These are phyloP conservation scores for Lacanobia wlatinum DNA, from an alignment of 2,888 invertebrate genomes.

Conservation along the genomic window DNA sequence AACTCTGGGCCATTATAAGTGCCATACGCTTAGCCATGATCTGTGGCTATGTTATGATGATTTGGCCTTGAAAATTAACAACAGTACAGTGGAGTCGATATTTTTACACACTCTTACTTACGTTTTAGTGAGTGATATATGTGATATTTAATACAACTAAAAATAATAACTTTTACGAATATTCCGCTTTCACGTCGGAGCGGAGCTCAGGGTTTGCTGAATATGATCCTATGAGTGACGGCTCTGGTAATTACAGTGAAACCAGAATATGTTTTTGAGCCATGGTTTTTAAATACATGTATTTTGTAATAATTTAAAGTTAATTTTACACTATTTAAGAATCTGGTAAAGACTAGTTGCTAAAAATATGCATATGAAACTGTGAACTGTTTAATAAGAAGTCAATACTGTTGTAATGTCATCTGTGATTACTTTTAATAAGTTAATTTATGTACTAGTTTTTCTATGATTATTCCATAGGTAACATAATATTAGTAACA, in stretches of 20 bases:
- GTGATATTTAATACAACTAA: slow-evolving; percentile 39
- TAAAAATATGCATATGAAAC: slow-evolving; percentile 37
- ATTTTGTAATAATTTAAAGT: slow-evolving; percentile 43
- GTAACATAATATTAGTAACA: slow-evolving; percentile 37
- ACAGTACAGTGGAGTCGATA: slow-evolving; percentile 44
- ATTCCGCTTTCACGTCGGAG: slow-evolving; percentile 42
- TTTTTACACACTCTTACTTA: slow-evolving; percentile 41
- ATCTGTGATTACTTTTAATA: slow-evolving; percentile 39
- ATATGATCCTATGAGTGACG: slow-evolving; percentile 41
- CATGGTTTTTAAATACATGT: slow-evolving; percentile 43
- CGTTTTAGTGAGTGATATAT: slow-evolving; percentile 42
- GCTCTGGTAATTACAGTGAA: slow-evolving; percentile 43
- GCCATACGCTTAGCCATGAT: slow-evolving; percentile 49
- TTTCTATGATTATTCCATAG: slow-evolving; percentile 38
- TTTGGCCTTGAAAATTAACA: slow-evolving; percentile 44
- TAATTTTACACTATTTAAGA: slow-evolving; percentile 43
- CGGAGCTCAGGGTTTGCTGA: slow-evolving; percentile 43
- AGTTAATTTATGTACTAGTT: slow-evolving; percentile 39
- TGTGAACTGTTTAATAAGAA: slow-evolving; percentile 39
- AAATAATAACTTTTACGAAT: slow-evolving; percentile 38
- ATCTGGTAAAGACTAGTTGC: slow-evolving; percentile 39
- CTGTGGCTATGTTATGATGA: slow-evolving; percentile 45
- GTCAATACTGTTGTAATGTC: slow-evolving; percentile 34
- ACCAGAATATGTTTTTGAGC: slow-evolving; percentile 41
- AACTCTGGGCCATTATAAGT: slow-evolving; percentile 46